A percentile compares a stretch with the other conserved stretches of the same genome.
Evolutionary conservation across 2,113 vertebrate species (phyloP).

Genomic region (Limnothrissa miodon): DNA sequence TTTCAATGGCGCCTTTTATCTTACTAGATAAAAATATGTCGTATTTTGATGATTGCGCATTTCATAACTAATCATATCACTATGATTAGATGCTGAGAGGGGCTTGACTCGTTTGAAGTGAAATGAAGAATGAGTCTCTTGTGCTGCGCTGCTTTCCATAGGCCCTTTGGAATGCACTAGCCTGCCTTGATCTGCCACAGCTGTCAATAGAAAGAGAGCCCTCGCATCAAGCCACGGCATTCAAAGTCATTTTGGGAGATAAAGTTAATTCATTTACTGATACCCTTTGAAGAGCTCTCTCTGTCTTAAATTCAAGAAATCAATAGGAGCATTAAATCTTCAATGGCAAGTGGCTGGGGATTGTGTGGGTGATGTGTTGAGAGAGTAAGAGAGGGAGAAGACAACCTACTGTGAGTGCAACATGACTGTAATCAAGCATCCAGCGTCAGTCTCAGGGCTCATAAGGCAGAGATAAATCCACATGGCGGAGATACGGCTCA

Average conservation of each 20-base stretch:
- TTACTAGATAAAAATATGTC: neutral
- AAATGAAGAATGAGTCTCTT: conserved; percentile 16
- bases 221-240: conserved; percentile 23
- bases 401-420: neutral
- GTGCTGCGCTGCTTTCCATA: neutral
- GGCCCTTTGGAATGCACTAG: neutral
- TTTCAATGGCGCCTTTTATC: conserved; percentile 1
- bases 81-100: conserved; percentile 6
- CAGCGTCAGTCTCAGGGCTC: conserved; percentile 3
- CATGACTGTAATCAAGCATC: conserved; percentile 5
- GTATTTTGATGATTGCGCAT: neutral
- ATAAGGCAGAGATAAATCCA: conserved; percentile 24
- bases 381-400: neutral
- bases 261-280: conserved; percentile 38
- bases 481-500: neutral
- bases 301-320: conserved; percentile 40
- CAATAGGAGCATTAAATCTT: conserved; percentile 42
- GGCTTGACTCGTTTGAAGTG: neutral
- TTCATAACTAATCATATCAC: conserved; percentile 6
- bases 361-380: neutral
- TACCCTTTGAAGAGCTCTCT: conserved; percentile 35
- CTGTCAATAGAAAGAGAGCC: conserved; percentile 17
- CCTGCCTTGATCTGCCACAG: neutral
- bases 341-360: conserved; percentile 24
- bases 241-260: conserved; percentile 26